Conservation (phyloP, 2,888 invertebrate species). For the Epinotia demarniana region DNA sequence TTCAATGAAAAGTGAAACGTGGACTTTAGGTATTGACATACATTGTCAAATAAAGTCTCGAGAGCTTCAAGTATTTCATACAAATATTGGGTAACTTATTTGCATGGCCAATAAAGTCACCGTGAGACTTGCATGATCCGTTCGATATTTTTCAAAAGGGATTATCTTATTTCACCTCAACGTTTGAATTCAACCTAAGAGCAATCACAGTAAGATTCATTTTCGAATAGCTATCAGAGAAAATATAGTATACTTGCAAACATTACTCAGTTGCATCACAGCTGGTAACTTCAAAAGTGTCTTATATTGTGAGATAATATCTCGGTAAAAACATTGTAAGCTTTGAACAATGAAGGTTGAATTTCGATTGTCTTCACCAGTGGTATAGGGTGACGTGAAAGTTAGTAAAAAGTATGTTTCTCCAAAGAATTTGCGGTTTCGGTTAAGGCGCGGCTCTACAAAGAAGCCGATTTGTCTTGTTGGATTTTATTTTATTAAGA, state of each 20-base stretch:
- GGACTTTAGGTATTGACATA: slow-evolving; percentile 12
- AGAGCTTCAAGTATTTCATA: slow-evolving; percentile 7
- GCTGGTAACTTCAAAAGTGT: not conserved
- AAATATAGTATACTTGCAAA: not conserved
- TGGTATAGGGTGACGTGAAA: not conserved
- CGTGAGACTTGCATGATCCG: not conserved
- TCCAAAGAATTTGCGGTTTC: slow-evolving; percentile 35
- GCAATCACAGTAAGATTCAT: not conserved
- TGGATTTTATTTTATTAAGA: slow-evolving; percentile 27
- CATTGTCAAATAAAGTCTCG: slow-evolving; percentile 15
- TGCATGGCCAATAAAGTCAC: slow-evolving; percentile 29
- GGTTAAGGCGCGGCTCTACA: slow-evolving; percentile 26
- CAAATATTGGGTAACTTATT: slow-evolving; percentile 29
- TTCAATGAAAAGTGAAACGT: slow-evolving; percentile 3
- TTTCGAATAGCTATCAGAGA: not conserved
- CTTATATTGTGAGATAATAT: not conserved
- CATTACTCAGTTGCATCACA: not conserved
- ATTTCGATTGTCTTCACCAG: not conserved
- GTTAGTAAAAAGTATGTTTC: slow-evolving; percentile 15
- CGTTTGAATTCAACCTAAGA: not conserved
- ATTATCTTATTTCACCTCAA: not conserved
- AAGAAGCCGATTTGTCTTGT: slow-evolving; percentile 25
- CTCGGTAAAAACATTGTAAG: not conserved
- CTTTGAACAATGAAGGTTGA: not conserved
- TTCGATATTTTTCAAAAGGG: not conserved